phyloP scores from a whole-genome alignment of 2,888 invertebrate genomes.

The Drosophila quinaria region DNA sequence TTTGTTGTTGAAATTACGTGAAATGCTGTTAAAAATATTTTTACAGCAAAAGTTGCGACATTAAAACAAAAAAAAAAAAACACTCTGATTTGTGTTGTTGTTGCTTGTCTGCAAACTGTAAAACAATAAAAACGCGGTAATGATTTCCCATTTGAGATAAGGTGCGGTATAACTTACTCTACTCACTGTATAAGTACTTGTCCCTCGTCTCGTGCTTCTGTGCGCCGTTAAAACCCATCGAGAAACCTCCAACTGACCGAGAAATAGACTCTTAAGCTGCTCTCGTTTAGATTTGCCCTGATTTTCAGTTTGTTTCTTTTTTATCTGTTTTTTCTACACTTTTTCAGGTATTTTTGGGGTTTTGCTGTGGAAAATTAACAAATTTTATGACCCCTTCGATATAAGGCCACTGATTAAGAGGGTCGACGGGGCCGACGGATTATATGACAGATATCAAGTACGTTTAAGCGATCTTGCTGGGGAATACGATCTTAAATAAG shows the following conservation, averaged over 20 bases:
- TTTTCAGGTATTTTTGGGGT: conserved; percentile 14
- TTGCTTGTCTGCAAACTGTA: conserved; percentile 68
- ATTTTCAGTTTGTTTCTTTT: conserved; percentile 43
- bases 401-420: conserved; percentile 55
- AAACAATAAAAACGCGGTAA: conserved; percentile 75
- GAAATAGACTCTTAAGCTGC: conserved; percentile 52
- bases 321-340: conserved; percentile 18
- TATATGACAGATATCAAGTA: conserved; percentile 12
- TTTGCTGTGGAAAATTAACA: conserved; percentile 63
- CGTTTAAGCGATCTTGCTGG: neutral
- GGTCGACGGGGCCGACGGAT: conserved; percentile 8
- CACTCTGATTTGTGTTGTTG: conserved; percentile 39
- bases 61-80: conserved; percentile 50
- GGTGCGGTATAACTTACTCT: conserved; percentile 57
- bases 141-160: conserved; percentile 81
- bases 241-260: conserved; percentile 32
- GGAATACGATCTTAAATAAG: neutral
- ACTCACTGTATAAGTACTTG: neutral
- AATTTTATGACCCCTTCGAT: conserved; percentile 70
- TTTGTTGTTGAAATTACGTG: conserved; percentile 74
- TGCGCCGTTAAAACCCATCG: conserved; percentile 45
- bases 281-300: conserved; percentile 73
- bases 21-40: conserved; percentile 74
- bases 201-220: conserved; percentile 41
- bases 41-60: conserved; percentile 75